These are phyloP conservation scores for Thalassoma bifasciatum DNA, from an alignment of 2,113 vertebrate species.

Conservation along the genomic window DNA sequence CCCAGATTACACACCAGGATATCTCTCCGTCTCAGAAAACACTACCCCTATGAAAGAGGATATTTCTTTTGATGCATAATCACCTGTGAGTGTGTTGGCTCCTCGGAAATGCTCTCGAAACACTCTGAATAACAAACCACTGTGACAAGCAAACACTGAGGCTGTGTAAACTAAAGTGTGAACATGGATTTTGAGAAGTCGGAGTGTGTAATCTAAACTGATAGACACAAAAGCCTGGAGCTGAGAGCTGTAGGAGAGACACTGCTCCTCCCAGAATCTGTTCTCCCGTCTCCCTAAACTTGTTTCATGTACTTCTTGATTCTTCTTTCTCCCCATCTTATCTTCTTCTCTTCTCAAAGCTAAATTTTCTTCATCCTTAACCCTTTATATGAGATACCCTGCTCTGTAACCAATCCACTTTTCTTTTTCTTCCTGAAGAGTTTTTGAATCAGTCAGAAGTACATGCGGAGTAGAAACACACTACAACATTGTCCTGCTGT, in stretches of 20 bases:
- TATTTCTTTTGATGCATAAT: constrained; percentile 27
- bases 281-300: constrained; percentile 27
- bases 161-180: constrained; percentile 47
- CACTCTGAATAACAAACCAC: constrained; percentile 22
- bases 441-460: neutral
- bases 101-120: constrained; percentile 28
- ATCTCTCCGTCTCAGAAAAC: constrained; percentile 33
- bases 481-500: too few species aligned
- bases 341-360: neutral
- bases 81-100: constrained; percentile 20
- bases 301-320: neutral
- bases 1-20: constrained; percentile 43
- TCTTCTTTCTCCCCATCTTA: neutral
- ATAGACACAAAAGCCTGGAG: constrained; percentile 42
- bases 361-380: neutral
- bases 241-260: constrained; percentile 44
- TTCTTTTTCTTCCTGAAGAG: neutral
- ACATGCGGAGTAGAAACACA: neutral
- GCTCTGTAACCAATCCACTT: constrained; percentile 7
- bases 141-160: constrained; percentile 50
- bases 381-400: neutral
- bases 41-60: neutral
- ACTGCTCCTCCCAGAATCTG: constrained; percentile 38
- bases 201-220: constrained; percentile 58
- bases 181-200: constrained; percentile 52